A percentile compares a stretch with the other conserved stretches of the same genome.
phyloP scores from a whole-genome alignment of 2,888 invertebrate genomes.

The Rhamnusium bicolor region DNA sequence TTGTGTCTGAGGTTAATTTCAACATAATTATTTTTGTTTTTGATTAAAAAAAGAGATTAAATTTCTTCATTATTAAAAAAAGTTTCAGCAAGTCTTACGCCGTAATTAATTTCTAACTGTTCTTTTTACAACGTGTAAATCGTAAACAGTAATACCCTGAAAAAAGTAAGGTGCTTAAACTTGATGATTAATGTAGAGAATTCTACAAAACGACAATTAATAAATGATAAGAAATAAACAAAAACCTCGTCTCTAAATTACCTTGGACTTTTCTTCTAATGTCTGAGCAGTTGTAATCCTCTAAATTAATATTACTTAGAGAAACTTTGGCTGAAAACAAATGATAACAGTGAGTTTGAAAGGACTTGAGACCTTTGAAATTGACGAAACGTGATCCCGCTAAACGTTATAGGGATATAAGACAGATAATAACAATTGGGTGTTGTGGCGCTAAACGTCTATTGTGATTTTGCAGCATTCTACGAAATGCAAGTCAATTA shows the following conservation, averaged over 20 bases:
- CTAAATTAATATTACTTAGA: constrained; percentile 29
- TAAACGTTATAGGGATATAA: neutral
- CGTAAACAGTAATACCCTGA: neutral
- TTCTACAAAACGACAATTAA: constrained; percentile 5
- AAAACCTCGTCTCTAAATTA: constrained; percentile 16
- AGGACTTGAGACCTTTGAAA: constrained; percentile 6
- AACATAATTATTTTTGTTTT: too few species aligned
- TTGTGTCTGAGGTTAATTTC: too few species aligned
- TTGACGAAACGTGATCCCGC: neutral
- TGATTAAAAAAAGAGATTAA: neutral
- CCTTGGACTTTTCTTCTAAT: constrained; percentile 23
- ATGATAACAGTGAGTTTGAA: constrained; percentile 9
- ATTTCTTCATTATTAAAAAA: too few species aligned
- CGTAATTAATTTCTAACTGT: constrained; percentile 16
- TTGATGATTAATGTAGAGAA: constrained; percentile 16
- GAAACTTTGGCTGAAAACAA: constrained; percentile 18
- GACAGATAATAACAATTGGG: neutral
- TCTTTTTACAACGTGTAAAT: neutral
- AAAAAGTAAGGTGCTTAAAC: neutral
- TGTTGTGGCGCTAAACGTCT: neutral
- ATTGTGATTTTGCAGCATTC: neutral
- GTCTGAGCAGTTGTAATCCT: constrained; percentile 14
- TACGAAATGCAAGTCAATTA: neutral
- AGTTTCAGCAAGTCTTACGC: too few species aligned
- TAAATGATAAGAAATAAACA: constrained; percentile 20